A percentile compares a stretch with the other conserved stretches of the same genome.
These are phyloP conservation scores for Oceanites oceanicus DNA, from an alignment of 2,113 vertebrate species.

Conservation along the genomic window DNA sequence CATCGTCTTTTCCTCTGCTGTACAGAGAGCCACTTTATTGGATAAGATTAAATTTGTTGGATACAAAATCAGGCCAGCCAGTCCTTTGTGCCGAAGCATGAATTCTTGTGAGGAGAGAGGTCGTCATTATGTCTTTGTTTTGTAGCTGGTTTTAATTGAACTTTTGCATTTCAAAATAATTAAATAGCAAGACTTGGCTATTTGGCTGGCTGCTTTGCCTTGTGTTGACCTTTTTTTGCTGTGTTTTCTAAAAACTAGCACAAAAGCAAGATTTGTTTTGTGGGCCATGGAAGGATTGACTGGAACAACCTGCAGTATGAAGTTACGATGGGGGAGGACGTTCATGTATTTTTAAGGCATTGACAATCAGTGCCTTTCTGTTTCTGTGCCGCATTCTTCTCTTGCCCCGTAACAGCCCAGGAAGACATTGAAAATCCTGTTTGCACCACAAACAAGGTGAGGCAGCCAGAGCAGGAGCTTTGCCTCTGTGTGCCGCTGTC, in stretches of 20 bases:
- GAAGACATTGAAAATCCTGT: background rate
- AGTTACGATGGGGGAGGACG: background rate
- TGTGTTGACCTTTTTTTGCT: constrained; percentile 32
- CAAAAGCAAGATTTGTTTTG: constrained; percentile 38
- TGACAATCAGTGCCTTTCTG: background rate
- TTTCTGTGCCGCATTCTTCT: background rate
- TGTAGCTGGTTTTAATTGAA: constrained; percentile 33
- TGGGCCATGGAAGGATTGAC: background rate
- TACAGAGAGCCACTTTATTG: background rate
- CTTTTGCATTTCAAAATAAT: constrained; percentile 46
- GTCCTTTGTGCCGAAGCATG: constrained; percentile 18
- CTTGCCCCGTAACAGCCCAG: background rate
- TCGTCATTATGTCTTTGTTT: constrained; percentile 38
- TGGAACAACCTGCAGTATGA: background rate
- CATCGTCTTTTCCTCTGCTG: background rate
- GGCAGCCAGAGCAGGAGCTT: background rate
- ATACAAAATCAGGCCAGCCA: constrained; percentile 4
- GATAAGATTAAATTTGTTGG: background rate
- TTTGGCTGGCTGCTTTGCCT: constrained; percentile 32
- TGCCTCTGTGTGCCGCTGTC: background rate
- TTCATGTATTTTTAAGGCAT: background rate
- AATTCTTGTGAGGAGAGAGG: constrained; percentile 31
- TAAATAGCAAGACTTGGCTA: constrained; percentile 39
- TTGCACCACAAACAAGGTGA: background rate
- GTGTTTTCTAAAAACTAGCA: constrained; percentile 21